Conservation (phyloP, 2,797 vertebrate genomes). For the Tokudaia tokunoshimensis region DNA sequence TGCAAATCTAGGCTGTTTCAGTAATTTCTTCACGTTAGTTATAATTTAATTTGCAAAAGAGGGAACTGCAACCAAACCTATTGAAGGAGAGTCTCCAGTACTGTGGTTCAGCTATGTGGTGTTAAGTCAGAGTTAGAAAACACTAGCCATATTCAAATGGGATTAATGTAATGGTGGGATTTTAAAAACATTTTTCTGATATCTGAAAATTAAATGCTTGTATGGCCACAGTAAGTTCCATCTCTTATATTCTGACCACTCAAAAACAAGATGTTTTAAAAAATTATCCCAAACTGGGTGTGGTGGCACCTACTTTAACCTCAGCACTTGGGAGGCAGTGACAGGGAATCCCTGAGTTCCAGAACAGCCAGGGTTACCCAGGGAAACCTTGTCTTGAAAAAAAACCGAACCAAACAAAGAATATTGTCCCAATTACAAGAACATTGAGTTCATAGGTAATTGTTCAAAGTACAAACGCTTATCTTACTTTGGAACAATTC, state of each 20-base stretch:
- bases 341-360: not conserved
- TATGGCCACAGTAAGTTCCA: not conserved
- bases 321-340: too few relatives aligned
- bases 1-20: slow-evolving; percentile 37
- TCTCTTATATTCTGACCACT: slow-evolving; percentile 22
- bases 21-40: slow-evolving; percentile 51
- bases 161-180: not conserved
- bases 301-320: too few relatives aligned
- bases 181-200: not conserved
- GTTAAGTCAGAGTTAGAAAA: not conserved
- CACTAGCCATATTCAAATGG: not conserved
- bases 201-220: not conserved
- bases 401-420: not conserved
- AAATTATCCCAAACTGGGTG: not conserved
- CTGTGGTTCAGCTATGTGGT: not conserved
- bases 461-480: slow-evolving; percentile 13
- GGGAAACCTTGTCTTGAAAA: not conserved
- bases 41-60: slow-evolving; percentile 44
- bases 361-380: not conserved
- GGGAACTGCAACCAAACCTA: not conserved
- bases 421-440: slow-evolving; percentile 46
- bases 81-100: not conserved
- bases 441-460: slow-evolving; percentile 21
- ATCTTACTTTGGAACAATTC: not conserved
- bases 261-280: slow-evolving; percentile 46